These are phyloP conservation scores for Arizona elegans DNA, from an alignment of 2,113 vertebrate genomes.

Conservation along the genomic window DNA sequence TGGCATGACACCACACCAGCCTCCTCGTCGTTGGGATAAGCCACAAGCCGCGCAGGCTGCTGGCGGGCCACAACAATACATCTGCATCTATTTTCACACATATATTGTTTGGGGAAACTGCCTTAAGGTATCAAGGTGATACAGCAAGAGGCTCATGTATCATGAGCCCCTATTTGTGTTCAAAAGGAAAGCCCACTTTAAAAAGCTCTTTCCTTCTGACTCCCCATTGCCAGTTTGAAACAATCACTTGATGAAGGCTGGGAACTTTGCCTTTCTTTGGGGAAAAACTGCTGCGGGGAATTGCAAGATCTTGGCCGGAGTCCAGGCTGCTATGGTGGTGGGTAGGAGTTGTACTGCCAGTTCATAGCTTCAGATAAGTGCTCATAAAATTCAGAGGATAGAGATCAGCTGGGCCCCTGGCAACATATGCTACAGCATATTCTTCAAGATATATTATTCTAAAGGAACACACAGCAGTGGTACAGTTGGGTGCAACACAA, in stretches of 20 bases:
- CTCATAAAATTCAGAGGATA: neutral
- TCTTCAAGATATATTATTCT: slow-evolving; percentile 29
- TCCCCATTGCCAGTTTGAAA: neutral
- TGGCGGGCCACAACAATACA: neutral
- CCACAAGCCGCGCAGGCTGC: too few relatives aligned
- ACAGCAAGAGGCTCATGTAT: neutral
- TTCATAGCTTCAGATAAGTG: neutral
- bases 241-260: neutral
- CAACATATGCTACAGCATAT: slow-evolving; percentile 20
- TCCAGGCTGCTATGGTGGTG: neutral
- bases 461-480: slow-evolving; percentile 14
- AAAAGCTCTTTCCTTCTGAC: neutral
- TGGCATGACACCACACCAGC: too few relatives aligned
- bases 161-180: neutral
- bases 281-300: neutral
- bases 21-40: too few relatives aligned
- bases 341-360: neutral
- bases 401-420: slow-evolving; percentile 15
- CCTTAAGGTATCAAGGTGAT: neutral
- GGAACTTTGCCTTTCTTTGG: neutral
- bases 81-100: neutral
- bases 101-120: neutral
- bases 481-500: slow-evolving; percentile 29
- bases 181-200: neutral
- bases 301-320: neutral